Percentiles rank a stretch among this genome's conserved stretches.
Evolutionary conservation across 2,797 vertebrate genomes (phyloP).

Genomic region (Thaleichthys pacificus): DNA sequence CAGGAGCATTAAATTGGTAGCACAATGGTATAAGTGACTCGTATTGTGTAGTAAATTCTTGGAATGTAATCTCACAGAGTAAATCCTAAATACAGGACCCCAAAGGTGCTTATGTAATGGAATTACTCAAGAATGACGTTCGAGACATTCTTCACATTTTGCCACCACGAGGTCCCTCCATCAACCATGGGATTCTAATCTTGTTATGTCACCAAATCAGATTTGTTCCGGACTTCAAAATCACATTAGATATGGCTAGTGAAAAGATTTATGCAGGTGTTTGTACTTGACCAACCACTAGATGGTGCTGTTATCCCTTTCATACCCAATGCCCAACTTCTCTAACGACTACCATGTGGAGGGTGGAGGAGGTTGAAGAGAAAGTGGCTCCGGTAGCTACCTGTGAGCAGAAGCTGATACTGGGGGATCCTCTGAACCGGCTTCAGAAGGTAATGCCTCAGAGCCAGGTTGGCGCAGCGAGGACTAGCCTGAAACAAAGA

Average conservation of each 20-base stretch:
- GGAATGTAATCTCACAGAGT: slow-evolving; percentile 32
- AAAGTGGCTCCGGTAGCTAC: slow-evolving; percentile 64
- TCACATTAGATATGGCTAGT: slow-evolving; percentile 39
- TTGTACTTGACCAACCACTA: slow-evolving; percentile 34
- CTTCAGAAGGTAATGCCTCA: slow-evolving; percentile 96
- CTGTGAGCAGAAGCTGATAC: slow-evolving; percentile 92
- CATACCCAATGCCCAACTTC: neutral
- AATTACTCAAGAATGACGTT: slow-evolving; percentile 44
- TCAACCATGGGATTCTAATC: slow-evolving; percentile 45
- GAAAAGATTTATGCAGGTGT: neutral
- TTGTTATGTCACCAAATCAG: slow-evolving; percentile 62
- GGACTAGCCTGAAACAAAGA: slow-evolving; percentile 81
- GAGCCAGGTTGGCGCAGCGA: slow-evolving; percentile 89
- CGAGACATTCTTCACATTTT: slow-evolving; percentile 58
- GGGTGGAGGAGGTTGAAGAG: neutral
- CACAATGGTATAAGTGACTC: slow-evolving; percentile 18
- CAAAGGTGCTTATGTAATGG: slow-evolving; percentile 51
- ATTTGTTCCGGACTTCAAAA: slow-evolving; percentile 47
- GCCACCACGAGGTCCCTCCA: slow-evolving; percentile 4
- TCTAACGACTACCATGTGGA: neutral
- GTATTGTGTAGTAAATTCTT: slow-evolving; percentile 42
- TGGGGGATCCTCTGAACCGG: slow-evolving; percentile 98
- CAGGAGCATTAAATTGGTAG: neutral
- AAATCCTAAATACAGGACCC: slow-evolving; percentile 45
- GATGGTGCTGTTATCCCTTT: slow-evolving; percentile 48